phyloP scores from a whole-genome alignment of 2,113 vertebrate genomes.

The Anguilla rostrata region DNA sequence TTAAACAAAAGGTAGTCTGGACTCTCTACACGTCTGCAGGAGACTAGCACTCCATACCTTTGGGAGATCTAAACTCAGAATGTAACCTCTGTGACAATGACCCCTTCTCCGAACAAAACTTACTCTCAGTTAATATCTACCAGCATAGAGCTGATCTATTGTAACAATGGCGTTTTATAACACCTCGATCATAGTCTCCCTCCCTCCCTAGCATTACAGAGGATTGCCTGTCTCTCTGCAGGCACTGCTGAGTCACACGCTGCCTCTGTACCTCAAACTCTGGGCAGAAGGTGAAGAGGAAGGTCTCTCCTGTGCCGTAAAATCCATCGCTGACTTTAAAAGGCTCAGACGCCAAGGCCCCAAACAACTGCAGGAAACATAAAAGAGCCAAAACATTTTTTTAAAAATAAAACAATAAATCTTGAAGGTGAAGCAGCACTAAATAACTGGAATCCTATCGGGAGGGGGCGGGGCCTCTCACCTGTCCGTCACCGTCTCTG shows the following conservation, averaged over 20 bases:
- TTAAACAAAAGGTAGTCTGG: too few relatives aligned
- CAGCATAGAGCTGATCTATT: not conserved
- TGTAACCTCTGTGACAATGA: too few relatives aligned
- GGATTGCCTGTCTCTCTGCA: not conserved
- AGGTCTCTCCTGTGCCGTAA: conserved; percentile 84
- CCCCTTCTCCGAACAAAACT: too few relatives aligned
- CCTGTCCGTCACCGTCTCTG: conserved; percentile 82
- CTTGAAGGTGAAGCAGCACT: not conserved
- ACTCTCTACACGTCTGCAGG: too few relatives aligned
- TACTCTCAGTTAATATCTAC: too few relatives aligned
- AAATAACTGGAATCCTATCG: not conserved
- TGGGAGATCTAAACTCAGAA: too few relatives aligned
- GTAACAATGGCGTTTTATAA: not conserved
- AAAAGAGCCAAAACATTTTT: not conserved
- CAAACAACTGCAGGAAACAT: conserved; percentile 70
- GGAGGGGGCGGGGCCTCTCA: conserved; percentile 35
- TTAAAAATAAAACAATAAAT: not conserved
- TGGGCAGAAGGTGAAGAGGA: conserved; percentile 82
- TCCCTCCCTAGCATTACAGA: not conserved
- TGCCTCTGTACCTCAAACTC: conserved; percentile 73
- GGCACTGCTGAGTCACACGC: not conserved
- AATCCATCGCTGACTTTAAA: conserved; percentile 84
- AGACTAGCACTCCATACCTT: too few relatives aligned
- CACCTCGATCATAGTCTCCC: not conserved
- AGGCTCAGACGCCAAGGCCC: conserved; percentile 78